Conservation (phyloP, 2,888 invertebrate genomes). For the Diplolepis rosae region DNA sequence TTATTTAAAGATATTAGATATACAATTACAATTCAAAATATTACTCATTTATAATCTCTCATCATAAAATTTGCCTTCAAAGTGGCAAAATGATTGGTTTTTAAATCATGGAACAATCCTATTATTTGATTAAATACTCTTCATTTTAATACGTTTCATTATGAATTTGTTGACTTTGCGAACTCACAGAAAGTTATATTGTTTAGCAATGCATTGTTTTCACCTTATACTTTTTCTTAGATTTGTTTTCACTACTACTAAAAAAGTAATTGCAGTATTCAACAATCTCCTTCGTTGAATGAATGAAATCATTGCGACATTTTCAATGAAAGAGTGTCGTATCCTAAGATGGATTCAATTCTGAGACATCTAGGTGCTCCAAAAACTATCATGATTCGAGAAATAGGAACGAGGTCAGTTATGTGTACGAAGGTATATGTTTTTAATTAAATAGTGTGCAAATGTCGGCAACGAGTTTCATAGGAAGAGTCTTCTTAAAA, state of each 20-base stretch:
- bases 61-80: too few species aligned
- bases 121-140: background rate
- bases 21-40: too few species aligned
- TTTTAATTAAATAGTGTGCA: constrained; percentile 3
- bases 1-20: too few species aligned
- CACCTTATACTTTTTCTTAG: background rate
- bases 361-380: constrained; percentile 19
- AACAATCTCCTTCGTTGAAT: background rate
- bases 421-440: background rate
- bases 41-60: too few species aligned
- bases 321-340: constrained; percentile 6
- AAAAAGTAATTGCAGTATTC: background rate
- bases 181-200: background rate
- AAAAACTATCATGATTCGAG: constrained; percentile 5
- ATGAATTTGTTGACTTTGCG: background rate
- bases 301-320: constrained; percentile 21
- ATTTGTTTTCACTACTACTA: background rate
- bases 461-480: constrained; percentile 8
- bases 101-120: too few species aligned
- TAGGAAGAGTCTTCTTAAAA: background rate
- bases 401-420: constrained; percentile 7
- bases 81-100: background rate
- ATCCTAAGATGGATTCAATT: constrained; percentile 15
- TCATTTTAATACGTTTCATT: background rate
- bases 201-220: background rate